Conservation (phyloP, 2,113 vertebrate genomes). For the Catagonus wagneri region DNA sequence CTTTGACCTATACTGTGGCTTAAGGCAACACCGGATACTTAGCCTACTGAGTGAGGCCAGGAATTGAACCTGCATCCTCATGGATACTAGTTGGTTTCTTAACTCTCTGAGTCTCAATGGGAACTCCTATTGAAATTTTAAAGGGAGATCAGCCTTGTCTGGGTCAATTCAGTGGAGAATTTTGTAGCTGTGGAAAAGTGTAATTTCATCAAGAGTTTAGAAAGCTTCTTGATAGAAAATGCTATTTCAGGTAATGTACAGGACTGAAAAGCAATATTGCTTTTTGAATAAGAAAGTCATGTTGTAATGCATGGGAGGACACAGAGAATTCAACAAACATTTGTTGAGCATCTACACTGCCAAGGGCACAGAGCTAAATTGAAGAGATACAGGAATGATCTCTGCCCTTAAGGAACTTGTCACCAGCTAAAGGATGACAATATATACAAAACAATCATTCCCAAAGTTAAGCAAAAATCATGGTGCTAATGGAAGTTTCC, state of each 20-base stretch:
- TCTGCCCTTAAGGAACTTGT: not conserved
- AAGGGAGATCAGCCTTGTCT: not conserved
- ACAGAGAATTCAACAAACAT: not conserved
- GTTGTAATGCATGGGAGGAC: not conserved
- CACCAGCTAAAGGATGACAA: not conserved
- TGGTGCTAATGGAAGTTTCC: not conserved
- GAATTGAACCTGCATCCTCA: no score
- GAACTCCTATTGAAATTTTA: not conserved
- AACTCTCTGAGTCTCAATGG: no score
- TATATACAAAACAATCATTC: not conserved
- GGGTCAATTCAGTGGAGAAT: not conserved
- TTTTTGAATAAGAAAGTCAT: conserved; percentile 20
- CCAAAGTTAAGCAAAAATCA: not conserved
- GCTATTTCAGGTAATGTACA: not conserved
- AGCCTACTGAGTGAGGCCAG: no score
- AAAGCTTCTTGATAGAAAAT: conserved; percentile 49
- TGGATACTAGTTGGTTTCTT: no score
- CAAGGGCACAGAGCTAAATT: not conserved
- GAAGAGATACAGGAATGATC: not conserved
- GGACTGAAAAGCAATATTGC: not conserved
- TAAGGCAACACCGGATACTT: no score
- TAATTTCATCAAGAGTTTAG: conserved; percentile 54
- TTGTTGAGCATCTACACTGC: not conserved
- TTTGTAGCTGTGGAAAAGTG: not conserved
- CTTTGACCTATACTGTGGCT: no score